Conservation (phyloP, 2,888 invertebrate genomes). For the Julus scanicus region DNA sequence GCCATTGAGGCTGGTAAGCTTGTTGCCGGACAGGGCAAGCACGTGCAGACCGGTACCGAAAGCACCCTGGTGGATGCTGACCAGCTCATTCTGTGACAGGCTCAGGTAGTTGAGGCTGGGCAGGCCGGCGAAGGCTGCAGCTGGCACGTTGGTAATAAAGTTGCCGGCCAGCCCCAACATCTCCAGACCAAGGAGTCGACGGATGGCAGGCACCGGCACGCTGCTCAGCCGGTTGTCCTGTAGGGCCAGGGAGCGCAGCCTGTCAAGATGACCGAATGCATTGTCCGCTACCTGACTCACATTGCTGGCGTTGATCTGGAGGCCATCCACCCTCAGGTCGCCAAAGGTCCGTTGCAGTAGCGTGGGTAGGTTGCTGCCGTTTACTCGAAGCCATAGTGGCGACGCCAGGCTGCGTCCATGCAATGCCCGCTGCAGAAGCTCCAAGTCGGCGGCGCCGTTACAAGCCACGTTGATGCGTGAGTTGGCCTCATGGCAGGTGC, state of each 20-base stretch:
- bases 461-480: constrained; percentile 36
- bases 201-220: constrained; percentile 57
- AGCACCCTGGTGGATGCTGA: constrained; percentile 82
- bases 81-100: constrained; percentile 89
- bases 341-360: constrained; percentile 53
- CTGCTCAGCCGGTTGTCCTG: constrained; percentile 85
- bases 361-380: constrained; percentile 50
- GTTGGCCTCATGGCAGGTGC: constrained; percentile 50
- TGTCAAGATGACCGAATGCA: constrained; percentile 81
- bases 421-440: not conserved
- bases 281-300: constrained; percentile 71
- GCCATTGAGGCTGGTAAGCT: constrained; percentile 74
- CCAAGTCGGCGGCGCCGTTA: not conserved
- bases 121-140: constrained; percentile 78
- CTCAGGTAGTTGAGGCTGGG: constrained; percentile 86
- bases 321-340: constrained; percentile 51
- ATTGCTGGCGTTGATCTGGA: constrained; percentile 58
- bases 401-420: not conserved
- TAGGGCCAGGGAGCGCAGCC: constrained; percentile 81
- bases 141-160: constrained; percentile 76
- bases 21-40: constrained; percentile 87
- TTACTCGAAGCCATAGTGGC: constrained; percentile 52
- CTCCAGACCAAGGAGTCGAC: constrained; percentile 69
- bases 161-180: constrained; percentile 87
- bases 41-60: constrained; percentile 83